Evolutionary conservation across 2,888 invertebrate species (phyloP), one percentile per base, ranked within the genome.

Genomic region (Ormyrus nitidulus): DNA sequence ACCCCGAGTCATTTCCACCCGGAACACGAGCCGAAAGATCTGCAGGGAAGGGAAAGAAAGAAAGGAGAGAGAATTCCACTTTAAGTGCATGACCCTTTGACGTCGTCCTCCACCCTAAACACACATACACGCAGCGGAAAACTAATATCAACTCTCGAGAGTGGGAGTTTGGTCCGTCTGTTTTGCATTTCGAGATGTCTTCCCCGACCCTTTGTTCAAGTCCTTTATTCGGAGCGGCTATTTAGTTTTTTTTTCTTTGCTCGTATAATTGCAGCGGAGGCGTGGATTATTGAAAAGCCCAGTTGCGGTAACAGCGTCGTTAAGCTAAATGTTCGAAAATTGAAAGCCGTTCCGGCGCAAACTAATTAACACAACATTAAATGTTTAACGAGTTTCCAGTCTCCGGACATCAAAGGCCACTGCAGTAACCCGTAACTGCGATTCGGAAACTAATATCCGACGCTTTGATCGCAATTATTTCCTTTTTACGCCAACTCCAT

Each of bases 1-100:
- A 48, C 48, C n/a, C 19, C n/a, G 44, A 61, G 53, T 77, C 77
- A 72, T 77, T 77, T 77, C 72, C 77, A 77, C 77, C 72, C 77
- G 72, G 72, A 77, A 72, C 77, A 64, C 77, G 77, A 64, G 64
- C 34, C 58, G 64, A 19, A 9, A 65, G 61, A 53, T n/a, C 59
- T 46, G 59, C 49, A 19, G 49, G 10, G 56, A 11, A 56, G 34
- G 61, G 44, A 53, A 72, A 34, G 4, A 49, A 59, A 49, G 54
- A 13, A 62, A 19, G n/a, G 62, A 6, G 51, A 56, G 54, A 51
- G 62, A 48, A 76, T 69, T 69, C 68, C 62, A 53, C 46, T 61
- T 34, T 19, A 13, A 10, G n/a, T 46, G 44, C 34, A 34, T 74
- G 49, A 65, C 74, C 66, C 58, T 74, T 56, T 66, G 13, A 62